Conservation (phyloP, 2,797 vertebrate species). For the Cossypha niveicapilla region DNA sequence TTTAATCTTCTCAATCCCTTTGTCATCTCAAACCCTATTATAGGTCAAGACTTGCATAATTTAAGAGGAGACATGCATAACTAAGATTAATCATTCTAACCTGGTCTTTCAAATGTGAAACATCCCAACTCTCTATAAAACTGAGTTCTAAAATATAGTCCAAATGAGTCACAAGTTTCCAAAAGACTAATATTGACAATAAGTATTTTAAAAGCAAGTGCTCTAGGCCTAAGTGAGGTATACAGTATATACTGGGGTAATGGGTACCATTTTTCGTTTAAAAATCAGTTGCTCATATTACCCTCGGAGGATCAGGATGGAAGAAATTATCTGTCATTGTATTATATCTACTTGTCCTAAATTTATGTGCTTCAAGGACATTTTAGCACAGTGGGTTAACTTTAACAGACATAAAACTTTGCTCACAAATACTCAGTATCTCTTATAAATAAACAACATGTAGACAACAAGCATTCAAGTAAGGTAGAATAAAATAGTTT, state of each 20-base stretch:
- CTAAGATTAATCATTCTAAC: background rate
- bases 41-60: background rate
- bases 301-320: background rate
- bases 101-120: background rate
- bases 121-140: background rate
- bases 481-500: background rate
- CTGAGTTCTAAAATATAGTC: background rate
- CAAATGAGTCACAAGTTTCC: background rate
- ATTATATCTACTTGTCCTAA: background rate
- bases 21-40: background rate
- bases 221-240: background rate
- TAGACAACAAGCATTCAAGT: background rate
- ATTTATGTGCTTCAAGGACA: background rate
- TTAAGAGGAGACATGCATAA: background rate
- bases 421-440: background rate
- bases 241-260: background rate
- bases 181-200: background rate
- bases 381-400: background rate
- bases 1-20: background rate
- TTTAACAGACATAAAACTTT: background rate
- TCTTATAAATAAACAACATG: background rate
- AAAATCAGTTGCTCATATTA: background rate
- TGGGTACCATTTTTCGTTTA: background rate
- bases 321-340: background rate
- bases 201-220: background rate